Evolutionary conservation across 2,113 vertebrate species (phyloP).

Genomic region (Sphyrna mokarran): DNA sequence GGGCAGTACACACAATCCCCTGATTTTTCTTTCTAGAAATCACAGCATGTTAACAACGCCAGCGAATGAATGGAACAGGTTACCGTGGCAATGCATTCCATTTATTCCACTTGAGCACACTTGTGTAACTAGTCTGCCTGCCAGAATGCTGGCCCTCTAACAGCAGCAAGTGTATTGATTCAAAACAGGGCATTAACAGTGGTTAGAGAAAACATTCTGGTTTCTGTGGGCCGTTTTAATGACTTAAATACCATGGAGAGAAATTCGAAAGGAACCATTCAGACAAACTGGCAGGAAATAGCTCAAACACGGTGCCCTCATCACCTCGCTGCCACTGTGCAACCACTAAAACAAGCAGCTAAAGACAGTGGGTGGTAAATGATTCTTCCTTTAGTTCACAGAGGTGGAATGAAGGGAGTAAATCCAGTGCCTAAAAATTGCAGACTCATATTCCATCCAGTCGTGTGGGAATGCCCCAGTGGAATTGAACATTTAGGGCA

Average conservation of each 20-base stretch:
- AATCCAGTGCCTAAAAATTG: not conserved
- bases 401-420: not conserved
- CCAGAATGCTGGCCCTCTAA: no score
- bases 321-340: not conserved
- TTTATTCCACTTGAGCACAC: conserved; percentile 13
- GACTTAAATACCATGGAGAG: not conserved
- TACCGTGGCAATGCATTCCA: conserved; percentile 22
- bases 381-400: not conserved
- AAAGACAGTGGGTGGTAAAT: not conserved
- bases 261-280: not conserved
- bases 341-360: not conserved
- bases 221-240: not conserved
- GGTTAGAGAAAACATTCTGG: not conserved
- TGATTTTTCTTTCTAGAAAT: not conserved
- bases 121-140: not conserved
- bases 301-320: not conserved
- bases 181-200: not conserved
- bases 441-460: not conserved
- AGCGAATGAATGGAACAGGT: conserved; percentile 8
- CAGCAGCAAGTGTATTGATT: not conserved
- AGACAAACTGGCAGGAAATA: conserved; percentile 8
- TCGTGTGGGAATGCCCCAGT: no score
- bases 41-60: not conserved
- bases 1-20: not conserved
- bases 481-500: not conserved